Percentiles rank a stretch among this genome's conserved stretches.
Evolutionary conservation across 2,888 invertebrate genomes (phyloP).

Genomic region (Tinea semifulvella): DNA sequence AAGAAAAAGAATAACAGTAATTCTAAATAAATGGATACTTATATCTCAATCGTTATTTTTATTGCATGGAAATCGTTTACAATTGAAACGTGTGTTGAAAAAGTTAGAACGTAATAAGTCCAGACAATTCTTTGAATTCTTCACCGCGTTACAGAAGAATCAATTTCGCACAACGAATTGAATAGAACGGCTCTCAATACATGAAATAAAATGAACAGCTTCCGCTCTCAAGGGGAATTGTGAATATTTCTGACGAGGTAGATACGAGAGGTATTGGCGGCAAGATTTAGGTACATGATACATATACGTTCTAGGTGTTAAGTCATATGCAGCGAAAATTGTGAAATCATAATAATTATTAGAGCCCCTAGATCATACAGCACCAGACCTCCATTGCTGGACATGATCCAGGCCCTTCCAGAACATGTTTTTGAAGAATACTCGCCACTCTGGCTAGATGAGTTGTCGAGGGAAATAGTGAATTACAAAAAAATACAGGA

Average conservation of each 20-base stretch:
- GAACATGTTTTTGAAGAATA: too few relatives aligned
- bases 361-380: too few relatives aligned
- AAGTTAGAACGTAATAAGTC: neutral
- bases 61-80: neutral
- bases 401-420: too few relatives aligned
- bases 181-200: slow-evolving; percentile 1
- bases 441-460: too few relatives aligned
- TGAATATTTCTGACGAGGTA: slow-evolving; percentile 1
- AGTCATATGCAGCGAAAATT: too few relatives aligned
- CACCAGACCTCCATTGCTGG: too few relatives aligned
- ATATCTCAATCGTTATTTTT: too few relatives aligned
- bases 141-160: neutral
- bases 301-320: neutral
- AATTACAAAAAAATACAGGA: too few relatives aligned
- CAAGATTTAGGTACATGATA: neutral
- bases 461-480: too few relatives aligned
- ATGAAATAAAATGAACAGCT: slow-evolving; percentile 25
- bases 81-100: neutral
- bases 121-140: neutral
- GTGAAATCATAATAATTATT: too few relatives aligned
- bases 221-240: slow-evolving; percentile 17
- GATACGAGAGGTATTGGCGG: neutral
- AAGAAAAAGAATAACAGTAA: too few relatives aligned
- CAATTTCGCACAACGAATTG: slow-evolving; percentile 2
- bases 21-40: too few relatives aligned